Conservation (phyloP, 1,140 invertebrate species). For the Lethrus apterus region DNA sequence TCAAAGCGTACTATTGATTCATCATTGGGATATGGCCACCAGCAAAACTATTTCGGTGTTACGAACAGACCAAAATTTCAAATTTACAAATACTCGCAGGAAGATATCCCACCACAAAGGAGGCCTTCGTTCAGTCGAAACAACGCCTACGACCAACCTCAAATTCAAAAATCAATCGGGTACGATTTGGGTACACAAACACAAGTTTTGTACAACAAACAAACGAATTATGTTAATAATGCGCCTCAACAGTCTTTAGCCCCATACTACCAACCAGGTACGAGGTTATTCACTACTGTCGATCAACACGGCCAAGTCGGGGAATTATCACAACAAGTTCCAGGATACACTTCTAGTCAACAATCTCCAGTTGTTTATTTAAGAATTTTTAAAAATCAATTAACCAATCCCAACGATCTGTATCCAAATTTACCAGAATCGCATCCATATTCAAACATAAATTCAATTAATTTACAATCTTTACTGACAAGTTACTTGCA, state of each 20-base stretch:
- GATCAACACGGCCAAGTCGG: slow-evolving; percentile 32
- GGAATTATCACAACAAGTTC: slow-evolving; percentile 24
- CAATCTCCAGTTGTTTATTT: slow-evolving; percentile 44
- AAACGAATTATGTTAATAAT: background rate
- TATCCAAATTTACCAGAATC: slow-evolving; percentile 48
- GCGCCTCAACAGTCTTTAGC: slow-evolving; percentile 2
- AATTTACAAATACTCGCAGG: slow-evolving; percentile 53
- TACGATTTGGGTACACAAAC: slow-evolving; percentile 18
- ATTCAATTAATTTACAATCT: slow-evolving; percentile 45
- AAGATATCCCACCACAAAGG: slow-evolving; percentile 44
- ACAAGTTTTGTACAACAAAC: slow-evolving; percentile 2
- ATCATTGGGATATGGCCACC: slow-evolving; percentile 49
- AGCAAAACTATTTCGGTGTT: slow-evolving; percentile 27
- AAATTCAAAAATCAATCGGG: slow-evolving; percentile 19
- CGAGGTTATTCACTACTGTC: slow-evolving; percentile 34
- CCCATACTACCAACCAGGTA: slow-evolving; percentile 30
- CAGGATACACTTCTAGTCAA: slow-evolving; percentile 17
- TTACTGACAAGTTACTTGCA: slow-evolving; percentile 35
- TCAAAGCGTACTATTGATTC: slow-evolving; percentile 51
- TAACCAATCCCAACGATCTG: slow-evolving; percentile 45
- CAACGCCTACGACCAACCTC: background rate
- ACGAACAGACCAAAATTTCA: slow-evolving; percentile 44
- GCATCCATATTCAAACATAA: slow-evolving; percentile 46
- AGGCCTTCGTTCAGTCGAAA: background rate
- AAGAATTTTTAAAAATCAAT: slow-evolving; percentile 48